Base-by-base conservation (phyloP, 2,888 invertebrate genomes). In the Galeruca laticollis region DNA sequence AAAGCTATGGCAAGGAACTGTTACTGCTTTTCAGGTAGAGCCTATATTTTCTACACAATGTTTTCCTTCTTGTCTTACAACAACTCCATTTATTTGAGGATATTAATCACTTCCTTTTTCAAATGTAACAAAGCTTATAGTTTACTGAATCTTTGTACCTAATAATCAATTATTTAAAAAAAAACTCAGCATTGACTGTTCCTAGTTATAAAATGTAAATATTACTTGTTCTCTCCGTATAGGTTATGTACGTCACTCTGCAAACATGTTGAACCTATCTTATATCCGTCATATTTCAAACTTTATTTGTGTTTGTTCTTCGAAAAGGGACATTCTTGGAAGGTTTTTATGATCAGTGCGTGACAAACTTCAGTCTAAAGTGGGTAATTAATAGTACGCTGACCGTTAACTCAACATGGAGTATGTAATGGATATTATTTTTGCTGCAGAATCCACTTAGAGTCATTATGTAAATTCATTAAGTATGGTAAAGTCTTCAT, bases 361-460 rank as follows among this genome's bases (percentile, higher is more conserved):
- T 71, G 71, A 68, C 68, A 60, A 60, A 64, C 47, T 61, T 40
- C 40, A 49, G 57, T 56, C 62, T 70, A 57, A 61, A 66, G 52
- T 54, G 59, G 64, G 56, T 68, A 71, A 71, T 71, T 68, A 71
- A 71, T 57, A 57, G 65, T 47, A 51, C 65, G 56, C 56, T 65
- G 65, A 65, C 65, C 65, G 65, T 65, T 65, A 65, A 47, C 57
- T 20, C 31, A 49, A 65, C 65, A 65, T 65, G 57, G 56, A 37
- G 43, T 47, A 47, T 57, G 47, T 64, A 64, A 56, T 65, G 57
- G 31, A 57, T 57, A 65, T 57, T 56, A 65, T 65, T 65, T 65
- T 65, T 37, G 63, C 37, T 20, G 33, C 37, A 8, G 33, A 63
- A 52, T 63, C 54, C 52, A 37, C 52, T 54, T 52, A 63, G 20